phyloP scores from a whole-genome alignment of 2,113 vertebrate species.

The Orthonyx spaldingii region DNA sequence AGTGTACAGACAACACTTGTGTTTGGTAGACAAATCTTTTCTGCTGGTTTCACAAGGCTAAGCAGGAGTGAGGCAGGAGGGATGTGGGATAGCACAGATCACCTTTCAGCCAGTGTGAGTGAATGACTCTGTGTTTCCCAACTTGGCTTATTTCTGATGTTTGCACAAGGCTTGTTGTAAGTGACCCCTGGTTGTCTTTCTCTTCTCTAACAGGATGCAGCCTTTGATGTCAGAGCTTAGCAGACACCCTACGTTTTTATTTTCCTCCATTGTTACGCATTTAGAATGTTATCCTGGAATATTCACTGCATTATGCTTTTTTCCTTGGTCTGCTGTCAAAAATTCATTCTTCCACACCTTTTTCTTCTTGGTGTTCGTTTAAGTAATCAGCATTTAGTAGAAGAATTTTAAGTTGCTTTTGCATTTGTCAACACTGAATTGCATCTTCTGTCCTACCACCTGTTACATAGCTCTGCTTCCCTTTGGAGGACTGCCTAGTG shows the following conservation, averaged over 20 bases:
- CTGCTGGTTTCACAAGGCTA: neutral
- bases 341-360: neutral
- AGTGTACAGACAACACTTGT: neutral
- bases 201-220: neutral
- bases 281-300: neutral
- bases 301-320: neutral
- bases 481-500: neutral
- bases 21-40: neutral
- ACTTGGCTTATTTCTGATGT: fast-evolving
- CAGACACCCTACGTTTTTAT: neutral
- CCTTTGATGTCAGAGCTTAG: neutral
- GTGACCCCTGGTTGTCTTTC: neutral
- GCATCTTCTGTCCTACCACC: neutral
- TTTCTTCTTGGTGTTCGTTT: neutral
- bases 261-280: neutral
- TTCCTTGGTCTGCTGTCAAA: neutral
- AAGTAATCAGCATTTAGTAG: neutral
- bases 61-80: neutral
- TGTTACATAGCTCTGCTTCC: neutral
- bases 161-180: fast-evolving
- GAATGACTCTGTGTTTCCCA: neutral
- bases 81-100: neutral
- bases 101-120: fast-evolving
- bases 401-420: neutral
- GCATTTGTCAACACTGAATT: neutral